Evolutionary conservation across 2,797 vertebrate species (phyloP).

Genomic region (Pagetopsis macropterus): DNA sequence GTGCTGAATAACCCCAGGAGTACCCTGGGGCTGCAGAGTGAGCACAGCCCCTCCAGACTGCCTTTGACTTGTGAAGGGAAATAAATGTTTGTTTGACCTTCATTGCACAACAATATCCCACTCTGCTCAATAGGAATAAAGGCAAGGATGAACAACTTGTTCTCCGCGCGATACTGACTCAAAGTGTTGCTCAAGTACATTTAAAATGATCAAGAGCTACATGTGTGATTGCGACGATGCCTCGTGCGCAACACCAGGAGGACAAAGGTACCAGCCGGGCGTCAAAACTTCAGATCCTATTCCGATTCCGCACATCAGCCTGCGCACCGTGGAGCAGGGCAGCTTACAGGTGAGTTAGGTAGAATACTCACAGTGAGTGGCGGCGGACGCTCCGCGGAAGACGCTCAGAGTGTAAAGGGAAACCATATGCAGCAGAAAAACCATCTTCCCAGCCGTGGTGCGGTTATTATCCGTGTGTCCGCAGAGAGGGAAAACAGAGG

Average conservation of each 20-base stretch:
- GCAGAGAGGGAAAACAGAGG: slow-evolving; percentile 34
- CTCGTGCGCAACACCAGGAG: neutral
- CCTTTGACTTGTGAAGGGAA: neutral
- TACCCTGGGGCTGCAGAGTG: neutral
- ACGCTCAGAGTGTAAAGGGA: slow-evolving; percentile 66
- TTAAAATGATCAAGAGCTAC: neutral
- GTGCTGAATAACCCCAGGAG: neutral
- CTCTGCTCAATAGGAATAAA: neutral
- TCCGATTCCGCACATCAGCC: neutral
- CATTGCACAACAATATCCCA: neutral
- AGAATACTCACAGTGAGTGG: slow-evolving; percentile 80
- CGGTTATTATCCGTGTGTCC: slow-evolving; percentile 63
- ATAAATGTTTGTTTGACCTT: slow-evolving; percentile 57
- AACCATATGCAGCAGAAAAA: slow-evolving; percentile 62
- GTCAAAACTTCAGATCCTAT: slow-evolving; percentile 15
- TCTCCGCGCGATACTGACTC: neutral
- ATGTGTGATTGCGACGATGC: neutral
- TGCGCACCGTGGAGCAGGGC: neutral
- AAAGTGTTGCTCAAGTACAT: slow-evolving; percentile 1
- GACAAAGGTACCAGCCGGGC: slow-evolving; percentile 10
- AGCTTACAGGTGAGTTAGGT: slow-evolving; percentile 60
- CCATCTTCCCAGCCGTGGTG: slow-evolving; percentile 70
- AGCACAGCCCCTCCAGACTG: neutral
- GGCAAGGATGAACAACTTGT: slow-evolving; percentile 24
- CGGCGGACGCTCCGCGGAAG: slow-evolving; percentile 75